A percentile compares a stretch with the other conserved stretches of the same genome.
Evolutionary conservation across 2,797 vertebrate genomes (phyloP).

Genomic region (Tinamus major): DNA sequence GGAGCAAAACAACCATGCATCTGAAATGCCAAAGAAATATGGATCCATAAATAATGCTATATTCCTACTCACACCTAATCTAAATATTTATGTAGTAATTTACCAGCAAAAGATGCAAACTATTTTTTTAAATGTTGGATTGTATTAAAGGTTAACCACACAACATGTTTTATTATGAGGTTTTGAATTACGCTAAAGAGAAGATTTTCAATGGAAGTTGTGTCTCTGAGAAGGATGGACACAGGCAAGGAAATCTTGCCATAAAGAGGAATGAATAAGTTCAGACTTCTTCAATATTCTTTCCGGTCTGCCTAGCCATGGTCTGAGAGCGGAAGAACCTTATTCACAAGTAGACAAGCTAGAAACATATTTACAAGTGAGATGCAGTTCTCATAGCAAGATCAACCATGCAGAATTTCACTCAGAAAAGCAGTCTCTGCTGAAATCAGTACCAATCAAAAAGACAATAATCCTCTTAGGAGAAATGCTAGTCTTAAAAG

Average conservation of each 20-base stretch:
- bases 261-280: background rate
- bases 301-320: background rate
- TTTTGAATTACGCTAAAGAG: constrained; percentile 40
- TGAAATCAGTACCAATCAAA: background rate
- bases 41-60: constrained; percentile 68
- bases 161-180: constrained; percentile 45
- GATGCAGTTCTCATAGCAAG: background rate
- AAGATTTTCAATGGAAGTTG: background rate
- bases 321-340: background rate
- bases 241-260: background rate
- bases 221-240: constrained; percentile 5
- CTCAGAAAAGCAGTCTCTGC: background rate
- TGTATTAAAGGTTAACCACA: constrained; percentile 71
- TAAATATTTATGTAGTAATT: constrained; percentile 76
- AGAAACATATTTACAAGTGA: background rate
- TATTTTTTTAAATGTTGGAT: constrained; percentile 66
- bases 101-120: constrained; percentile 69
- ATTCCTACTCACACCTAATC: constrained; percentile 64
- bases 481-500: background rate
- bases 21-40: constrained; percentile 68
- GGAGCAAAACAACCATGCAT: constrained; percentile 59
- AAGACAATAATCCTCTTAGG: accelerated
- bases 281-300: background rate
- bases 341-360: background rate
- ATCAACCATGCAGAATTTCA: background rate